These are phyloP conservation scores for Platycnemis pennipes DNA, from an alignment of 2,888 invertebrate genomes.

Conservation along the genomic window DNA sequence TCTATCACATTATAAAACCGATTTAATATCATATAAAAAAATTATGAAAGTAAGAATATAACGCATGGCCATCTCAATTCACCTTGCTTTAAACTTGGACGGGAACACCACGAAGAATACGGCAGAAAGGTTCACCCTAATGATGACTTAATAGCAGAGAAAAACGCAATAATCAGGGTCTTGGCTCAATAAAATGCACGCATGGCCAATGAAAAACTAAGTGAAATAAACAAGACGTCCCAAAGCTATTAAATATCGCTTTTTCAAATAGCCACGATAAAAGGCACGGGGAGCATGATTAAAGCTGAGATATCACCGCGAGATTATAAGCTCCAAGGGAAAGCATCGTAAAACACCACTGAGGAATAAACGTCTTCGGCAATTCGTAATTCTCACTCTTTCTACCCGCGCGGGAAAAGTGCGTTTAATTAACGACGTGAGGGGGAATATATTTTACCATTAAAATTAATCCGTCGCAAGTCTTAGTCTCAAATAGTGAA, in stretches of 20 bases:
- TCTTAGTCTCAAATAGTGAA: conserved; percentile 40
- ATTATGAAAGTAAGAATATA: too few relatives aligned
- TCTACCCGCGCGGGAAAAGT: neutral
- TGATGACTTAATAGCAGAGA: neutral
- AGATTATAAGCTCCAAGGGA: neutral
- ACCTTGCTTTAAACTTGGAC: too few relatives aligned
- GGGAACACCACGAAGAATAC: too few relatives aligned
- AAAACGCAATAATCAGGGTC: neutral
- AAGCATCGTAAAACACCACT: neutral
- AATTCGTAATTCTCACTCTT: neutral
- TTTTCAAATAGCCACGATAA: neutral
- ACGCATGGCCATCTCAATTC: too few relatives aligned
- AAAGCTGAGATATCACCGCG: neutral
- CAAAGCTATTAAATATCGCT: neutral
- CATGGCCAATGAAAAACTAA: neutral
- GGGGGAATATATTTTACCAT: conserved; percentile 26
- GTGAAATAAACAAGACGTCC: neutral
- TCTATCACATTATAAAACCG: too few relatives aligned
- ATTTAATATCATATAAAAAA: too few relatives aligned
- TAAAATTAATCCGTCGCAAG: conserved; percentile 47
- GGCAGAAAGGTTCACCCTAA: neutral
- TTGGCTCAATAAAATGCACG: neutral
- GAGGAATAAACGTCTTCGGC: neutral
- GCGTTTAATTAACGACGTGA: neutral
- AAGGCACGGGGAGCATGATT: neutral